A percentile compares a stretch with the other conserved stretches of the same genome.
These are phyloP conservation scores for Coremacera marginata DNA, from an alignment of 2,888 invertebrate genomes.

Conservation along the genomic window DNA sequence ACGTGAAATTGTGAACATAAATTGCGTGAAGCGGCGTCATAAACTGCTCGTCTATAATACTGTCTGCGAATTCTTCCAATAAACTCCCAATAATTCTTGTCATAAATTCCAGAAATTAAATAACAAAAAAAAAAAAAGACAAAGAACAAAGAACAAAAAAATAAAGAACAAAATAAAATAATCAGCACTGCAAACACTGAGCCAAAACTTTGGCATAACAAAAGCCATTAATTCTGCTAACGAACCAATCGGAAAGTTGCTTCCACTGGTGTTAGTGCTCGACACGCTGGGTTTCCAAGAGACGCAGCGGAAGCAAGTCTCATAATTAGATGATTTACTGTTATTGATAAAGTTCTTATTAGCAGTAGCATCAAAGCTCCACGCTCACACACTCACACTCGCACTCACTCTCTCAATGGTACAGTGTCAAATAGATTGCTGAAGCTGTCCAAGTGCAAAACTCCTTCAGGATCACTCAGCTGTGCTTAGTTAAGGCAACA, in stretches of 20 bases:
- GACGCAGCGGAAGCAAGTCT: slow-evolving; percentile 3
- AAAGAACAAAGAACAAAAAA: slow-evolving; percentile 50
- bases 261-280: slow-evolving; percentile 34
- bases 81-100: slow-evolving; percentile 46
- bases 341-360: slow-evolving; percentile 59
- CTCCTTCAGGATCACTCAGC: not conserved
- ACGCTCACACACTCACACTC: too few species aligned
- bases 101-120: slow-evolving; percentile 56
- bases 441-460: not conserved
- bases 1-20: not conserved
- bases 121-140: slow-evolving; percentile 39
- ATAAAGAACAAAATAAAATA: slow-evolving; percentile 26
- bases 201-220: slow-evolving; percentile 58
- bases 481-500: not conserved
- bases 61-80: slow-evolving; percentile 42
- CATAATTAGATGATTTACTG: slow-evolving; percentile 65
- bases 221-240: slow-evolving; percentile 60
- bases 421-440: slow-evolving; percentile 3
- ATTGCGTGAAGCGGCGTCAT: not conserved
- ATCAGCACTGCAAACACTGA: slow-evolving; percentile 48
- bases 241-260: slow-evolving; percentile 35
- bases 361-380: not conserved
- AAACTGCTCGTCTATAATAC: not conserved
- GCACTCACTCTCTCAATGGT: not conserved
- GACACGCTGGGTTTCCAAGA: slow-evolving; percentile 42